A percentile compares a stretch with the other conserved stretches of the same genome.
These are phyloP conservation scores for Parauchenoglanis punctatus DNA, from an alignment of 2,797 vertebrate genomes.

Conservation along the genomic window DNA sequence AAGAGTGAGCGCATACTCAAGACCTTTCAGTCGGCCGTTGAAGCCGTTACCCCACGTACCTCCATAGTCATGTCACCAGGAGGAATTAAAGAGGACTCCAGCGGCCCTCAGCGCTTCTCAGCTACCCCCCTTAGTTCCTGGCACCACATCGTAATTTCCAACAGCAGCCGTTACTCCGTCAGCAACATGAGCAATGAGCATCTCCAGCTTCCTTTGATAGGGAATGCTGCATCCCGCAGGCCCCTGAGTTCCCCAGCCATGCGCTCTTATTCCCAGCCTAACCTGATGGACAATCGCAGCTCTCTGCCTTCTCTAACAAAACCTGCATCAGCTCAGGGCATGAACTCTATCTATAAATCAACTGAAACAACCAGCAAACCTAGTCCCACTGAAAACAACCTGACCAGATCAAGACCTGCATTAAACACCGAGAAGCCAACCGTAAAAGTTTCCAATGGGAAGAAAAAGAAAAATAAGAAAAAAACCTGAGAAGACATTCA, in stretches of 20 bases:
- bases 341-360: slow-evolving; percentile 61
- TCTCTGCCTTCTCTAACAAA: slow-evolving; percentile 56
- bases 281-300: slow-evolving; percentile 64
- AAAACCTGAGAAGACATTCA: slow-evolving; percentile 50
- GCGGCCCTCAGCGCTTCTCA: slow-evolving; percentile 74
- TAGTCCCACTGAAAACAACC: slow-evolving; percentile 63
- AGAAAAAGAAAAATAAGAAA: slow-evolving; percentile 72
- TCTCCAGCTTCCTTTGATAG: slow-evolving; percentile 67
- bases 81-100: slow-evolving; percentile 69
- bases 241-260: slow-evolving; percentile 67
- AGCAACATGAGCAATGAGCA: slow-evolving; percentile 72
- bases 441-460: slow-evolving; percentile 66
- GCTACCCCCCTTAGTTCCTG: slow-evolving; percentile 81
- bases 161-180: slow-evolving; percentile 75
- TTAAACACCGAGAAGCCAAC: slow-evolving; percentile 60
- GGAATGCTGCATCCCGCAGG: slow-evolving; percentile 53
- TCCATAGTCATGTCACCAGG: slow-evolving; percentile 80
- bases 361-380: slow-evolving; percentile 65
- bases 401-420: slow-evolving; percentile 78
- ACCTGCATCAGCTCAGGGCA: slow-evolving; percentile 66
- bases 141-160: slow-evolving; percentile 78
- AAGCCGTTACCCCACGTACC: slow-evolving; percentile 75
- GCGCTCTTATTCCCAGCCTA: slow-evolving; percentile 76
- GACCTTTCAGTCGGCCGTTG: slow-evolving; percentile 81
- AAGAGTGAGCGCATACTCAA: slow-evolving; percentile 82